Base-by-base conservation (phyloP, 35 echinoderm and acorn worm species). In the Lytechinus pictus region DNA sequence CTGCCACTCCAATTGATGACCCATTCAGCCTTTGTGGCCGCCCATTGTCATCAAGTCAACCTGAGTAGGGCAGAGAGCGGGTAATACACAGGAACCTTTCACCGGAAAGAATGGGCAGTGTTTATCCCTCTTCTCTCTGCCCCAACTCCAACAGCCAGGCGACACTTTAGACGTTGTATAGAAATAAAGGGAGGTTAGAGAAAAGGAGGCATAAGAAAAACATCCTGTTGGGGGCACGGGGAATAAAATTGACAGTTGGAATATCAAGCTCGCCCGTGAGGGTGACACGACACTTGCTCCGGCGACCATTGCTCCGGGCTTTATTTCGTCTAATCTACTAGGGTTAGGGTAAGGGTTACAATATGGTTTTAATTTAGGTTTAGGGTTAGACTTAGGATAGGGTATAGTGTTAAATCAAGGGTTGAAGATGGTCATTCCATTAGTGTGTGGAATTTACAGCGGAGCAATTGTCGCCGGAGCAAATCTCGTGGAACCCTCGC, bases 161-260 rank as follows among this genome's bases (percentile, higher is more conserved):
- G 92, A 93, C 92, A 57, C 92, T 93, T 57, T 93, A 93, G 27
- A 93, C 21, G 56, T 33, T 93, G 92, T 93, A 93, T 27, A 93
- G 92, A 93, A 93, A 54, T 44, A 44, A 44, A 44, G 2, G 33
- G 33, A 57, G 10, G 55, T 28, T 57, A 93, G 53, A 57, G 53
- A 57, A 57, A 57, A 28, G 88, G 88, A 54, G 92, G 92, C 92
- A 93, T 58, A 93, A 93, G 55, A 27, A 93, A 93, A 93, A 93
- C 92, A 93, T 93, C 92, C 92, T 93, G 92, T 93, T 93, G 29
- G 92, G 55, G 66, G 66, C 66, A 79, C 66, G 19, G 53, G 53
- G 57, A 93, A 21, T 57, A 57, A 93, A 93, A 93, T 57, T 93
- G 92, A 93, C 92, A 93, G 92, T 53, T 93, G 28, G 92, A 9